phyloP scores from a whole-genome alignment of 1,140 invertebrate species.

The Hydropsyche tenuis region DNA sequence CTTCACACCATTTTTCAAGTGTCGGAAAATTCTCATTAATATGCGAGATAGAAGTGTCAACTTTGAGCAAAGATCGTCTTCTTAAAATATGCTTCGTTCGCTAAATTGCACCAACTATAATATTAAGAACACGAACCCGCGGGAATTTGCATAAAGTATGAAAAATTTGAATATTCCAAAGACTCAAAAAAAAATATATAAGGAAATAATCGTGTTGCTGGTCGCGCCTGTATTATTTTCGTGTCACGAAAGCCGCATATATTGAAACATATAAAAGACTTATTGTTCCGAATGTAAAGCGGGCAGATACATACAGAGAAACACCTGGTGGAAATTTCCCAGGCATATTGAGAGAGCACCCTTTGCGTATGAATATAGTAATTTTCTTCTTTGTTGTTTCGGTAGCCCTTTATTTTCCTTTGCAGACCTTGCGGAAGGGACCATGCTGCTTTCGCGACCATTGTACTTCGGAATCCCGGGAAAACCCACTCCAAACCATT shows the following conservation, averaged over 20 bases:
- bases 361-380: conserved; percentile 22
- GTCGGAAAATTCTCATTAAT: conserved; percentile 27
- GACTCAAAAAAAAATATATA: background rate
- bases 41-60: conserved; percentile 30
- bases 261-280: conserved; percentile 25
- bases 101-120: conserved; percentile 14
- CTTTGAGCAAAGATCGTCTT: conserved; percentile 7
- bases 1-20: conserved; percentile 13
- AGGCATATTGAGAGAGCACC: background rate
- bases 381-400: conserved; percentile 34
- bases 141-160: no score
- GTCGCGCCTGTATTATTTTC: conserved; percentile 2
- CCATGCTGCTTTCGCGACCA: no score
- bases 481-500: no score
- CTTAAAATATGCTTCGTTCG: background rate
- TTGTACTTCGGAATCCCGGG: no score
- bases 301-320: background rate
- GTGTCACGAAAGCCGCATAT: conserved; percentile 12
- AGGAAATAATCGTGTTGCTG: background rate
- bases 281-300: conserved; percentile 25
- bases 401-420: conserved; percentile 17
- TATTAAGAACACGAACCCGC: background rate
- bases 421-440: background rate
- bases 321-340: conserved; percentile 30
- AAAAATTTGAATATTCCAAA: background rate